Evolutionary conservation across 2,113 vertebrate species (phyloP), one percentile per base, ranked within the genome.

Genomic region (Smithornis capensis): DNA sequence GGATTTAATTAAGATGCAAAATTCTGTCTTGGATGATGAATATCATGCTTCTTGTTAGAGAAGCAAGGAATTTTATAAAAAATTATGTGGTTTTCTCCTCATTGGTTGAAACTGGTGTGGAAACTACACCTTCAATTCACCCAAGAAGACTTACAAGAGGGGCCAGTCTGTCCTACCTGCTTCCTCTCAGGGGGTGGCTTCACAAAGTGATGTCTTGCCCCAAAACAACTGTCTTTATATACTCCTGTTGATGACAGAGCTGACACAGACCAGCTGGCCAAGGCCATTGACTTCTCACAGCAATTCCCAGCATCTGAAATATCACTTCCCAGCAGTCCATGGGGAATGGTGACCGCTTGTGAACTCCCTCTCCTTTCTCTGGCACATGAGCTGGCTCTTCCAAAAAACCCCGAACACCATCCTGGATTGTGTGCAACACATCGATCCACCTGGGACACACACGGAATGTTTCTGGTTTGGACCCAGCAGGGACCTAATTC

Each of bases 331-430:
- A 80, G 83, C 33, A 87, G 49, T 17, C 3, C 9, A 5, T 12
- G 29, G 37, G 40, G 42, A 53, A 40, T 0, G 1, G 28, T 62
- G 50, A 45, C 42, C 0, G 0, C n/a, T n/a, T 0, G 0, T 50
- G 79, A 63, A 7, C n/a, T 87, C 56, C 45, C 91, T 78, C 17
- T 24, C 37, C 37, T 87, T 67, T 67, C 55, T 37, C 65, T 44
- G 78, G 57, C 25, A 35, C 28, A 5, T 0, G 31, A 67, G 37
- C 0, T 29, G 42, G 12, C 28, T 22, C 31, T 63, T 75, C 70
- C 14, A 1, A 53, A 78, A 92, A 88, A 2, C 2, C 1, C 11
- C 38, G 73, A n/a, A 2, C 57, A 6, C 5, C 0, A 4, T 19
- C 35, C 22, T 0, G 0, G 7, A 16, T 42, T 59, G 68, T 50